phyloP scores from a whole-genome alignment of 2,888 invertebrate genomes.

The Eubasilissa splendida region DNA sequence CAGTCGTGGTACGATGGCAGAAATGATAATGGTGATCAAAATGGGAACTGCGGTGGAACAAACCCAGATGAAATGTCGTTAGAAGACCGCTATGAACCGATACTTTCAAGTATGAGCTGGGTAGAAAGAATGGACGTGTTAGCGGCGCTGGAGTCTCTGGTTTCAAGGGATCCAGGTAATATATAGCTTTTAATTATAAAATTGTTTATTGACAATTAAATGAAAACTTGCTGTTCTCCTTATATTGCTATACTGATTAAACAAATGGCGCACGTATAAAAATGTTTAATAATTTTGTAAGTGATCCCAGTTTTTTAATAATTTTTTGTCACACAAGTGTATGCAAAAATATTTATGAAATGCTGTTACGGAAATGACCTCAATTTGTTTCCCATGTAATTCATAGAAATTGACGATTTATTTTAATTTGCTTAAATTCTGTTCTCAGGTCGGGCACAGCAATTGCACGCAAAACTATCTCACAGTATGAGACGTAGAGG shows the following conservation, averaged over 20 bases:
- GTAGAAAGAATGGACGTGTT: slow-evolving; percentile 88
- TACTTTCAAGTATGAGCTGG: slow-evolving; percentile 86
- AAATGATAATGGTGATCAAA: not conserved
- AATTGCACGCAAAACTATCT: slow-evolving; percentile 94
- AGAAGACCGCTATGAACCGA: slow-evolving; percentile 80
- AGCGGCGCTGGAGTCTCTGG: slow-evolving; percentile 83
- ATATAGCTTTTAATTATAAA: not conserved
- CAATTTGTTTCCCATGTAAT: no score
- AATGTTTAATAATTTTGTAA: no score
- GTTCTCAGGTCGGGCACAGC: slow-evolving; percentile 84
- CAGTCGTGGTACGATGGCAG: slow-evolving; percentile 62
- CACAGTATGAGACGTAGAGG: slow-evolving; percentile 90
- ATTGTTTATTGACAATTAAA: not conserved
- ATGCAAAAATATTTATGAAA: no score
- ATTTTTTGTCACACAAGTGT: no score
- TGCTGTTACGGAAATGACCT: no score
- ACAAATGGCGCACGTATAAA: no score
- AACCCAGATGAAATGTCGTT: slow-evolving; percentile 69
- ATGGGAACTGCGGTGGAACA: slow-evolving; percentile 62
- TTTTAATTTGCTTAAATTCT: not conserved
- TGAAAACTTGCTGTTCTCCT: not conserved
- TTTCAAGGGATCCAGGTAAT: slow-evolving; percentile 89
- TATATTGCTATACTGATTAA: no score
- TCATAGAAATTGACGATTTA: no score
- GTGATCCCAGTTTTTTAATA: no score